A percentile compares a stretch with the other conserved stretches of the same genome.
Evolutionary conservation across 2,797 vertebrate genomes (phyloP).

Genomic region (Melanotaenia maccullochi): DNA sequence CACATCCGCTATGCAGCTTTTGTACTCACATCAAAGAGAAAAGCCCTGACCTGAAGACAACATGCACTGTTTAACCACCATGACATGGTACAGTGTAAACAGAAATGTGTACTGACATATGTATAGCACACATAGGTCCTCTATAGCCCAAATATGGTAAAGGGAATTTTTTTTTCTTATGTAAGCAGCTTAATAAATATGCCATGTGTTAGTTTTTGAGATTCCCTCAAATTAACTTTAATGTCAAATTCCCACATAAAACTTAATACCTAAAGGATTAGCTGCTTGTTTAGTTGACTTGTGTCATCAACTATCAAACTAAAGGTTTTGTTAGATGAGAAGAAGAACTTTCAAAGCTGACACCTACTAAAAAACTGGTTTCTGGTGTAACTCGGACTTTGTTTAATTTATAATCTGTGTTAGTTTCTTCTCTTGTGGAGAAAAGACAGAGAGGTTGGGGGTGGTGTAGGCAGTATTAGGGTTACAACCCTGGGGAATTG

Average conservation of each 20-base stretch:
- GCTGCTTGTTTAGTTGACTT: background rate
- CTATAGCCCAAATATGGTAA: background rate
- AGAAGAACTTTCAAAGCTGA: background rate
- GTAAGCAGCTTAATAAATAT: conserved; percentile 9
- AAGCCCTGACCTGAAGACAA: conserved; percentile 57
- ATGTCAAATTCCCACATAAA: background rate
- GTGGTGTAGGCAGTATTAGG: conserved; percentile 47
- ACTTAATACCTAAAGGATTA: background rate
- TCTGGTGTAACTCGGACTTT: conserved; percentile 1
- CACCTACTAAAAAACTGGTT: background rate
- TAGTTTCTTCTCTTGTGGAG: conserved; percentile 8
- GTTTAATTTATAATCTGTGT: conserved; percentile 10
- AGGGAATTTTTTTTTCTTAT: conserved; percentile 4
- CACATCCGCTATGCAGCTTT: conserved; percentile 72
- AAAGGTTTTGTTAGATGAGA: background rate
- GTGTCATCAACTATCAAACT: background rate
- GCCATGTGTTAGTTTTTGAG: background rate
- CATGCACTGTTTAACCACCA: conserved; percentile 50
- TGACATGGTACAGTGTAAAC: conserved; percentile 42
- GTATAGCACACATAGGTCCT: conserved; percentile 9
- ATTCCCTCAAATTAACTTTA: background rate
- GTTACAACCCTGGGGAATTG: conserved; percentile 40
- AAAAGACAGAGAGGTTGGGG: conserved; percentile 34
- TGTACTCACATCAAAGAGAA: conserved; percentile 72
- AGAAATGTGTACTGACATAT: conserved; percentile 42